Evolutionary conservation across 2,797 vertebrate species (phyloP), one percentile per base, ranked within the genome.

Genomic region (Pangasius djambal): DNA sequence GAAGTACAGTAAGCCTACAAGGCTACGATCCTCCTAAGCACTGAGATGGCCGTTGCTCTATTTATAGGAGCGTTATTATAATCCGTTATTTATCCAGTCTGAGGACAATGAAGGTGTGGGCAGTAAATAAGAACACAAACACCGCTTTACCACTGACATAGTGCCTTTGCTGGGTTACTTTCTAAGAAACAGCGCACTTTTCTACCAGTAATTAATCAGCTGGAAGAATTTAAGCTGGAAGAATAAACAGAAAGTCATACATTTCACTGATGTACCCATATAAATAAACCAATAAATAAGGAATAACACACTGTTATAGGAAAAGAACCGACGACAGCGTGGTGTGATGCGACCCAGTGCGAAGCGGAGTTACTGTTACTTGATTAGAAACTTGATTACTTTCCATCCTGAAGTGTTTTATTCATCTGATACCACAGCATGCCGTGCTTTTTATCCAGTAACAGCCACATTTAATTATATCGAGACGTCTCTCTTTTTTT

Each of bases 1-100:
- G 67, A 8, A 13, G 44, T 20, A 67, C n/a, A 20, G n/a, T 55
- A 72, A 91, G 67, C 87, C 70, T 88, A 31, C 7, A 63, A 63
- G 25, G 61, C 22, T 20, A 59, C 5, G 20, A 63, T 65, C 61
- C 25, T 28, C 65, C 85, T 89, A 87, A 82, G 75, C 25, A 8
- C 0, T n/a, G 44, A 67, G n/a, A 37, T 50, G 69, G 31, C 28
- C 59, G 48, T 61, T 40, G 31, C 65, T 89, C 37, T 83, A 91
- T 90, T 89, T 91, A 88, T 87, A 90, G 70, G 57, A 22, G 69
- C 6, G 37, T 78, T 55, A 34, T 69, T 87, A 79, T 90, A 90
- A 91, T 90, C 91, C 25, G 59, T 83, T 65, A 70, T 50, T 85
- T 40, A 88, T 63, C 72, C 83, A 91, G 87, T 90, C 81, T 52